Conservation (phyloP, 1,140 invertebrate genomes). For the Nasonia vitripennis region DNA sequence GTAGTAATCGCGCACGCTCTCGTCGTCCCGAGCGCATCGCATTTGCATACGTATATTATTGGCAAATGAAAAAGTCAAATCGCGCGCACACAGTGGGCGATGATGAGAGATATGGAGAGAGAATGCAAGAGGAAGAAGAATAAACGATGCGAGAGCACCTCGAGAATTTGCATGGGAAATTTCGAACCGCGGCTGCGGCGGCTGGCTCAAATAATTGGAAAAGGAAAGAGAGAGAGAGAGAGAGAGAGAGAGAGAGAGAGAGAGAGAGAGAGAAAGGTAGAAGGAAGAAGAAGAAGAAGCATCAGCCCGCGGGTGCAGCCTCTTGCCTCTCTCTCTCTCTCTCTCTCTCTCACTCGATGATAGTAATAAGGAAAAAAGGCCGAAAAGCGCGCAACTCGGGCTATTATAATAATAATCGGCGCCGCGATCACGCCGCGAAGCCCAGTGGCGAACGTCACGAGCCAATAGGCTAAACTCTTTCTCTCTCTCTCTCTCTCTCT, state of each 20-base stretch:
- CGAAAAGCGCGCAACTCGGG: neutral
- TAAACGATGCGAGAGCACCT: neutral
- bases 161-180: conserved; percentile 46
- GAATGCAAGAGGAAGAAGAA: neutral
- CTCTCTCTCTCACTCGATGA: no score
- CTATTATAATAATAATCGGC: neutral
- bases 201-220: conserved; percentile 40
- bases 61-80: conserved; percentile 45
- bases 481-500: neutral
- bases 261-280: neutral
- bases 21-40: neutral
- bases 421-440: conserved; percentile 21
- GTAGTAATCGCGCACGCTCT: conserved; percentile 14
- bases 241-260: conserved; percentile 24
- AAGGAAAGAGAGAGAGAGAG: conserved; percentile 24
- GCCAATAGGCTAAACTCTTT: conserved; percentile 17
- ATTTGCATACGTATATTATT: conserved; percentile 46
- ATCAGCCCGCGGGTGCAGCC: neutral
- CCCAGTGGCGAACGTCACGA: conserved; percentile 37
- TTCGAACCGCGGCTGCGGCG: conserved; percentile 15
- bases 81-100: neutral
- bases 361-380: conserved; percentile 32
- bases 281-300: neutral
- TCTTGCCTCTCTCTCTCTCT: neutral
- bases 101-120: conserved; percentile 11